Conservation (phyloP, 1,140 invertebrate species). For the Tachypleus tridentatus region DNA sequence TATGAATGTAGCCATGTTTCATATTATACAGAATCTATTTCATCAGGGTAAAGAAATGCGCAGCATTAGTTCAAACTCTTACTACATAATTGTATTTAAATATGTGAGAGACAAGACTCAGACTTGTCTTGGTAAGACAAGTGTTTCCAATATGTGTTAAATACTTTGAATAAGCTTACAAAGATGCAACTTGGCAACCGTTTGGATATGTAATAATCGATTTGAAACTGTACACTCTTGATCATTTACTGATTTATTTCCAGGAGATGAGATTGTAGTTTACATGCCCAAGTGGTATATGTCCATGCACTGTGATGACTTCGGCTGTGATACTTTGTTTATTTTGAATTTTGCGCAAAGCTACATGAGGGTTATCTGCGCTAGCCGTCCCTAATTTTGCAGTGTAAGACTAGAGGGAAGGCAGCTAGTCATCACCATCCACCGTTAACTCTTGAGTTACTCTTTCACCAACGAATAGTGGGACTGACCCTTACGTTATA, state of each 20-base stretch:
- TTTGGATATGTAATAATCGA: slow-evolving; percentile 8
- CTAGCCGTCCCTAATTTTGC: no score
- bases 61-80: slow-evolving; percentile 32
- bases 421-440: no score
- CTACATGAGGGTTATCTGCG: no score
- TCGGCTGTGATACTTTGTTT: no score
- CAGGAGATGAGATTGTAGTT: background rate
- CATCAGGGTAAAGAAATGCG: slow-evolving; percentile 31
- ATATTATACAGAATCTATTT: slow-evolving; percentile 34
- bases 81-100: slow-evolving; percentile 34
- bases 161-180: slow-evolving; percentile 33
- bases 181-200: slow-evolving; percentile 1
- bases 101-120: slow-evolving; percentile 34
- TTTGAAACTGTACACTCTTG: background rate
- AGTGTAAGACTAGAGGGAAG: no score
- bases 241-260: slow-evolving; percentile 1
- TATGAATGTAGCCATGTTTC: slow-evolving; percentile 34
- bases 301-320: background rate
- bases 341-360: no score
- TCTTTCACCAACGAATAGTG: no score
- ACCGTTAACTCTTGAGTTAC: no score
- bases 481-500: no score
- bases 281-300: slow-evolving; percentile 1
- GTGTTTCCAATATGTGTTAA: slow-evolving; percentile 30
- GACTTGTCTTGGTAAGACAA: slow-evolving; percentile 29